These are phyloP conservation scores for Teleopsis dalmanni DNA, from an alignment of 1,140 invertebrate species.

Conservation along the genomic window DNA sequence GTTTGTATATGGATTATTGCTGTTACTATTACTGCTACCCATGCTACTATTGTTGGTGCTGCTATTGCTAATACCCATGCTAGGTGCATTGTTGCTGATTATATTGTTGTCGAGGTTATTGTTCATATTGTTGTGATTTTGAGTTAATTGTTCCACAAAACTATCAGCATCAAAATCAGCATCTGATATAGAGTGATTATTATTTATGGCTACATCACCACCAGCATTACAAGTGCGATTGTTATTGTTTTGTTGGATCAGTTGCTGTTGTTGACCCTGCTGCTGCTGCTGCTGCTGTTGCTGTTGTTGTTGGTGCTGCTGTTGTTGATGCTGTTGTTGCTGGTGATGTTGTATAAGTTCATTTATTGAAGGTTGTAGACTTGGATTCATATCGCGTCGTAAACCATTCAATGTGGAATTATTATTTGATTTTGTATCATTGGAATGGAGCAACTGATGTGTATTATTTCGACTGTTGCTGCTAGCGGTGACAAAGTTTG, in stretches of 20 bases:
- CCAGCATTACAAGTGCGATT: not conserved
- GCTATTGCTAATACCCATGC: not conserved
- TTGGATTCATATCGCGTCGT: constrained; percentile 35
- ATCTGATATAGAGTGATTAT: constrained; percentile 22
- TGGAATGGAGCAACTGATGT: constrained; percentile 6
- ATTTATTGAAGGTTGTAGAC: constrained; percentile 35
- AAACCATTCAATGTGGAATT: constrained; percentile 12
- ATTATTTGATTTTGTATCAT: constrained; percentile 1
- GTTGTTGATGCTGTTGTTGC: constrained; percentile 4
- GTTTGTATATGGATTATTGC: not conserved
- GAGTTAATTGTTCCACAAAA: constrained; percentile 34
- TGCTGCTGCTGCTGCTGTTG: constrained; percentile 7
- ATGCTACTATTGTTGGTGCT: constrained; percentile 1
- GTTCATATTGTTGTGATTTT: no score
- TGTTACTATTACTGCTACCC: constrained; percentile 5
- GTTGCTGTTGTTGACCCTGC: not conserved
- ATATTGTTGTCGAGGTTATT: constrained; percentile 10
- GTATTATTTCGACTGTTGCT: not conserved
- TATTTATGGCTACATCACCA: constrained; percentile 14
- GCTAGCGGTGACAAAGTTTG: not conserved
- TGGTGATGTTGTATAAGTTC: constrained; percentile 25
- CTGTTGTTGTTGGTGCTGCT: constrained; percentile 4
- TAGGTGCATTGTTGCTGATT: not conserved
- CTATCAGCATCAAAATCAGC: constrained; percentile 38
- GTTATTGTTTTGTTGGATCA: not conserved